Conservation (phyloP, 1,140 invertebrate genomes). For the Temnothorax nylanderi region DNA sequence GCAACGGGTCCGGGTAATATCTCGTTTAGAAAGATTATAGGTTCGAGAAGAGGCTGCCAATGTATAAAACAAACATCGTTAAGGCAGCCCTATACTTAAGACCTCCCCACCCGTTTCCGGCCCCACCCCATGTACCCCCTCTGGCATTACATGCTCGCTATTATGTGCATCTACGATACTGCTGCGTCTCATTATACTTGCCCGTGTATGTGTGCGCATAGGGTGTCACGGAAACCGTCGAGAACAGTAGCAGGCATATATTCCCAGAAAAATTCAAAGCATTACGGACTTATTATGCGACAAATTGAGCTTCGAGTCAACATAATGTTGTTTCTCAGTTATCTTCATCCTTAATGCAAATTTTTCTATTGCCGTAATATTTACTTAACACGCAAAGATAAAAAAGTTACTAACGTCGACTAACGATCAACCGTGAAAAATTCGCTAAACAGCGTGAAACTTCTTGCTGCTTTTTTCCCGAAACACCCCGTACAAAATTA, state of each 20-base stretch:
- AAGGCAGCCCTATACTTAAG: conserved; percentile 85
- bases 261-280: not conserved
- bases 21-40: conserved; percentile 87
- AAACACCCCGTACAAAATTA: not conserved
- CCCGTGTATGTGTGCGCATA: not conserved
- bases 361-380: not conserved
- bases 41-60: conserved; percentile 86
- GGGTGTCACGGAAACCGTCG: not conserved
- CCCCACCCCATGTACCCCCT: conserved; percentile 45
- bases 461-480: not conserved
- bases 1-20: conserved; percentile 81
- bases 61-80: conserved; percentile 87
- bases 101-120: conserved; percentile 64
- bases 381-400: not conserved
- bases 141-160: conserved; percentile 62
- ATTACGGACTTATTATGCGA: not conserved
- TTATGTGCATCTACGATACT: conserved; percentile 46
- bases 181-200: conserved; percentile 33
- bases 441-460: not conserved
- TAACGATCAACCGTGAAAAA: not conserved
- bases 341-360: not conserved
- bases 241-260: not conserved
- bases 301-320: not conserved
- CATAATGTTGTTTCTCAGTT: not conserved
- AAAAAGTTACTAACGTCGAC: not conserved